Percentiles rank a stretch among this genome's conserved stretches.
phyloP scores from a whole-genome alignment of 92 coral and sea anemone species.

The Diadumene lineata region DNA sequence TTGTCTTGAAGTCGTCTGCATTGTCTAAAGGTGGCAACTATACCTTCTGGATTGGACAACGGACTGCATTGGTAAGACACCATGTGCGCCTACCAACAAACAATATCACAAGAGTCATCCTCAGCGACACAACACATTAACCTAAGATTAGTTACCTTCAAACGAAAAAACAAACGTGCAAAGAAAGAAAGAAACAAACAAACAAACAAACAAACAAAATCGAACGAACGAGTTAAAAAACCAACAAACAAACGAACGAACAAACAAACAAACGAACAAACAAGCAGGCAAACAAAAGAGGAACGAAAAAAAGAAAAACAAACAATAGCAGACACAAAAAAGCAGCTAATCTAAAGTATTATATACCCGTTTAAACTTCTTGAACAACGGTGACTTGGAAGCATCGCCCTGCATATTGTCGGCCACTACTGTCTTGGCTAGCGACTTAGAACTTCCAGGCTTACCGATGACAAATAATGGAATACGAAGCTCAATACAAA shows the following conservation, averaged over 20 bases:
- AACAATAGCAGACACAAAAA: too few relatives aligned
- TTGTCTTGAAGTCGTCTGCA: conserved; percentile 46
- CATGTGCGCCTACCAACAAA: conserved; percentile 50
- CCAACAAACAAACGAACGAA: too few relatives aligned
- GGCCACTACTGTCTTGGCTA: conserved; percentile 70
- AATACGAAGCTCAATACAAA: conserved; percentile 81
- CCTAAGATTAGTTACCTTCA: neutral
- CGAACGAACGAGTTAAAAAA: too few relatives aligned
- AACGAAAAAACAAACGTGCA: too few relatives aligned
- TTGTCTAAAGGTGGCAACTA: conserved; percentile 70
- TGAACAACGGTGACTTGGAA: conserved; percentile 61
- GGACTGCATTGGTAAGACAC: conserved; percentile 76
- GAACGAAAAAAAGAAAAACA: too few relatives aligned
- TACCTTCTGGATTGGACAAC: conserved; percentile 78
- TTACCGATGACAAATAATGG: conserved; percentile 86
- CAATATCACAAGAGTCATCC: too few relatives aligned
- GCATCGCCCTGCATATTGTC: conserved; percentile 78
- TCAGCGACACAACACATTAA: neutral
- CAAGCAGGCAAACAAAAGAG: neutral
- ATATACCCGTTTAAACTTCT: conserved; percentile 65
- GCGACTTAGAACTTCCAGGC: conserved; percentile 75
- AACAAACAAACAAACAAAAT: too few relatives aligned
- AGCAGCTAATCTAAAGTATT: too few relatives aligned
- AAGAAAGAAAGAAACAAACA: too few relatives aligned
- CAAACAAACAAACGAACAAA: neutral